Evolutionary conservation across 1,140 invertebrate species (phyloP).

Genomic region (Sitodiplosis mosellana): DNA sequence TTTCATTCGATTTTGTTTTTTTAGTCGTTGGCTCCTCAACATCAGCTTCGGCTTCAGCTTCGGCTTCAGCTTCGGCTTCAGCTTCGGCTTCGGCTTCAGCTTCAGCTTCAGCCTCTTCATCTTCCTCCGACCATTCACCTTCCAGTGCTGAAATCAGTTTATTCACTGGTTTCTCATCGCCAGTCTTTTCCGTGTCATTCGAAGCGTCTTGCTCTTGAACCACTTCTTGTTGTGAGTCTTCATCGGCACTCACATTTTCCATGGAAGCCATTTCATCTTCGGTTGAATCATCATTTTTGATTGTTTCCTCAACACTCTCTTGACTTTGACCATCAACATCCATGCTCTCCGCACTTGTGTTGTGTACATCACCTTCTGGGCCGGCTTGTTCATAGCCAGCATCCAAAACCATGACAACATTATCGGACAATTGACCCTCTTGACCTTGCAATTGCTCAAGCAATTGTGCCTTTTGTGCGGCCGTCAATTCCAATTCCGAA

Average conservation of each 20-base stretch:
- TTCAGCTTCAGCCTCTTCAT: too few species aligned
- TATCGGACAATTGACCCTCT: conserved; percentile 9
- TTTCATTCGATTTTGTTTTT: neutral
- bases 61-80: too few species aligned
- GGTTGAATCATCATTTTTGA: neutral
- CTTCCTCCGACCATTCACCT: conserved; percentile 1
- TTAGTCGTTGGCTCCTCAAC: neutral
- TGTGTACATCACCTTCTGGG: conserved; percentile 6
- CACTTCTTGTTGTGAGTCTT: neutral
- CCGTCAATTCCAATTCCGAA: conserved; percentile 19
- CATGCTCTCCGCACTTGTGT: too few species aligned
- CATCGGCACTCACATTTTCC: neutral
- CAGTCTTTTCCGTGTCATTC: neutral
- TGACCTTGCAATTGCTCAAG: conserved; percentile 21
- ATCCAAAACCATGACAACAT: conserved; percentile 22
- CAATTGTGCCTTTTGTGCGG: conserved; percentile 18
- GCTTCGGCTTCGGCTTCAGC: too few species aligned
- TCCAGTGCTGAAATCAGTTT: conserved; percentile 2
- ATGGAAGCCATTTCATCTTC: neutral
- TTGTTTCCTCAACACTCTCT: neutral
- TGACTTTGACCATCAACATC: neutral
- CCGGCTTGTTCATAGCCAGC: conserved; percentile 8
- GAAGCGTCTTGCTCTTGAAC: neutral
- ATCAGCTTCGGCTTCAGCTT: too few species aligned
- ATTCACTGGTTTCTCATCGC: conserved; percentile 6